These are phyloP conservation scores for Onychomys torridus DNA, from an alignment of 2,797 vertebrate genomes.

Conservation along the genomic window DNA sequence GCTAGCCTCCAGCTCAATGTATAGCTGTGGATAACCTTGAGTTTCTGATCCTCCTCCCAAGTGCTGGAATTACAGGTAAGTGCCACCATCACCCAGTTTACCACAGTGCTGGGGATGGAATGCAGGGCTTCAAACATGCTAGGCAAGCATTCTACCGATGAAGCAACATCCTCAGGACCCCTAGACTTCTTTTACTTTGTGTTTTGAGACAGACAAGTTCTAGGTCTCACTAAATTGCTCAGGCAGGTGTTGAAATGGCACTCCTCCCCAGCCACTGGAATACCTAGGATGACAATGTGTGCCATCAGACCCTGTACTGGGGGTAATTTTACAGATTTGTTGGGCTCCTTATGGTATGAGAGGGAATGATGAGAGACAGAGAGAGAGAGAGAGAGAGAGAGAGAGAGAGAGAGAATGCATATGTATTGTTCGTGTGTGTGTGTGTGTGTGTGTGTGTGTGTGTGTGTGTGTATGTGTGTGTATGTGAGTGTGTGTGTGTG, in stretches of 20 bases:
- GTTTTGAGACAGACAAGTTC: not conserved
- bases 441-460: too few species aligned
- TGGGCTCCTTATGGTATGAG: not conserved
- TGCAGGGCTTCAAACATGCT: not conserved
- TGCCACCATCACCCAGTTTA: not conserved
- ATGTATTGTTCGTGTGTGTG: too few species aligned
- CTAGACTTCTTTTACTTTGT: not conserved
- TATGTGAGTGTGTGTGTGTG: too few species aligned
- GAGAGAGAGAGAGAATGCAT: not conserved
- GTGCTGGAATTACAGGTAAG: not conserved
- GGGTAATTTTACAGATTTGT: not conserved
- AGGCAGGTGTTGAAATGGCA: not conserved
- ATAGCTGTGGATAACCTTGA: not conserved
- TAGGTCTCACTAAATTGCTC: not conserved
- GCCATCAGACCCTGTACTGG: not conserved
- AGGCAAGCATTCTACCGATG: not conserved
- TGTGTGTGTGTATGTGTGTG: too few species aligned
- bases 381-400: not conserved
- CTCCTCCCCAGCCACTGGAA: not conserved
- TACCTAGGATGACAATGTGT: not conserved
- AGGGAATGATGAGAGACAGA: not conserved
- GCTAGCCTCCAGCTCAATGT: not conserved
- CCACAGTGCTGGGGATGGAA: not conserved
- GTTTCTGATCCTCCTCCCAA: not conserved
- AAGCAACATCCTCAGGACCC: not conserved